Evolutionary conservation across 1,140 invertebrate species (phyloP).

Genomic region (Dendroctonus ponderosae): DNA sequence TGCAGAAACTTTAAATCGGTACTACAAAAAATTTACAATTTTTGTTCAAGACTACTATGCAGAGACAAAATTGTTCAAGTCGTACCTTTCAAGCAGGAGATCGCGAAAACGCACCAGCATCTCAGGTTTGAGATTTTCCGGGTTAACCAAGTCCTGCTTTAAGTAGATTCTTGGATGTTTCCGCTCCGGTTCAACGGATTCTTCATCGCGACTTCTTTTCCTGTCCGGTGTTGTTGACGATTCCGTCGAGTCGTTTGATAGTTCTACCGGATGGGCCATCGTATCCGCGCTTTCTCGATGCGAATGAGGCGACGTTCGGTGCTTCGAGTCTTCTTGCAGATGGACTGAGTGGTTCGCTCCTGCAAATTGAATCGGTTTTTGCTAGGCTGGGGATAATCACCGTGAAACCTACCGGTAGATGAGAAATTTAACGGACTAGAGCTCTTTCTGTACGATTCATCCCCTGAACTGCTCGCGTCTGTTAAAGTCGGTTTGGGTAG

Average conservation of each 20-base stretch:
- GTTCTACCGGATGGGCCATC: background rate
- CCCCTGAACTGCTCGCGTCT: conserved; percentile 44
- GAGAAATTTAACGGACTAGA: conserved; percentile 45
- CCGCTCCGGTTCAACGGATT: conserved; percentile 35
- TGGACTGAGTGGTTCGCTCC: conserved; percentile 31
- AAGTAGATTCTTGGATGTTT: conserved; percentile 51
- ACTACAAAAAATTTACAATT: too few species aligned
- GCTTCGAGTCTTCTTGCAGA: conserved; percentile 30
- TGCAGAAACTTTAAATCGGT: background rate
- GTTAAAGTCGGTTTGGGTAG: conserved; percentile 51
- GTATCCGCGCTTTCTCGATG: conserved; percentile 43
- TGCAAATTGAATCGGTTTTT: background rate
- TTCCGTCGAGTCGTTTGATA: conserved; percentile 25
- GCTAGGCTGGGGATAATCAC: background rate
- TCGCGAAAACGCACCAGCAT: conserved; percentile 54
- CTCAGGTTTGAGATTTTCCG: conserved; percentile 54
- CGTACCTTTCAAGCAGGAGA: conserved; percentile 38
- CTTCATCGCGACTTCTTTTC: conserved; percentile 3
- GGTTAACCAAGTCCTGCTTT: conserved; percentile 58
- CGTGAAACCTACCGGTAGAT: conserved; percentile 28
- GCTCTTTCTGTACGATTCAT: conserved; percentile 46
- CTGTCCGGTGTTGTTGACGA: conserved; percentile 10
- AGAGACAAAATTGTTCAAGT: too few species aligned
- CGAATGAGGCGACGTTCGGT: conserved; percentile 32
- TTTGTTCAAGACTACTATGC: too few species aligned